A percentile compares a stretch with the other conserved stretches of the same genome.
These are phyloP conservation scores for Euthynnus affinis DNA, from an alignment of 2,797 vertebrate genomes.

Conservation along the genomic window DNA sequence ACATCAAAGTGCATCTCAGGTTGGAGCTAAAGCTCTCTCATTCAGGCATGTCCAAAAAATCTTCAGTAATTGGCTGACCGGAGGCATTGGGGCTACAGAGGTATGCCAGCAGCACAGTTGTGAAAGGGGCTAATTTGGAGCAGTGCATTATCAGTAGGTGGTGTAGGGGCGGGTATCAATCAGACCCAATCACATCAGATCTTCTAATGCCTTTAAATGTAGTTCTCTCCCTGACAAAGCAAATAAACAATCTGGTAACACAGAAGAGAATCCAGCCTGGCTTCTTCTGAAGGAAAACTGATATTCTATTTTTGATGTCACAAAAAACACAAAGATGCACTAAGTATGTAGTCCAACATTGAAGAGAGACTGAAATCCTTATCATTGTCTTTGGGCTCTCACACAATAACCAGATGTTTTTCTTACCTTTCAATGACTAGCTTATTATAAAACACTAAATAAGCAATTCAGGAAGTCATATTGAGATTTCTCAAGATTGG, in stretches of 20 bases:
- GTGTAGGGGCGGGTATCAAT: neutral
- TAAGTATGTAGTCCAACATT: neutral
- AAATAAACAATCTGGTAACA: neutral
- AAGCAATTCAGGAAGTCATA: neutral
- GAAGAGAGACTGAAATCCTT: neutral
- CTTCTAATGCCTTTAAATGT: constrained; percentile 6
- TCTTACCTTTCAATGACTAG: too few relatives aligned
- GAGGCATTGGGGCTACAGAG: neutral
- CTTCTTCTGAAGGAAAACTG: too few relatives aligned
- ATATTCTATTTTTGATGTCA: too few relatives aligned
- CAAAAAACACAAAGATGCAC: too few relatives aligned
- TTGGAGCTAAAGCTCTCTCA: constrained; percentile 30
- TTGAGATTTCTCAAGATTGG: too few relatives aligned
- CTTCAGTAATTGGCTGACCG: constrained; percentile 19
- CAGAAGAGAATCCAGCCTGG: neutral
- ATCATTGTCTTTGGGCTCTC: too few relatives aligned
- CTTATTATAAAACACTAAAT: too few relatives aligned
- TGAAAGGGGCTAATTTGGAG: constrained; percentile 21
- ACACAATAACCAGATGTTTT: too few relatives aligned
- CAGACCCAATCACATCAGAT: neutral
- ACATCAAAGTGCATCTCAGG: constrained; percentile 39
- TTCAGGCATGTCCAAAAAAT: constrained; percentile 25
- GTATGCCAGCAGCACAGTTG: neutral
- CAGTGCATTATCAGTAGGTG: neutral
- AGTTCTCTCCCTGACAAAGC: neutral